Evolutionary conservation across 2,888 invertebrate genomes (phyloP).

Genomic region (Mantis religiosa): DNA sequence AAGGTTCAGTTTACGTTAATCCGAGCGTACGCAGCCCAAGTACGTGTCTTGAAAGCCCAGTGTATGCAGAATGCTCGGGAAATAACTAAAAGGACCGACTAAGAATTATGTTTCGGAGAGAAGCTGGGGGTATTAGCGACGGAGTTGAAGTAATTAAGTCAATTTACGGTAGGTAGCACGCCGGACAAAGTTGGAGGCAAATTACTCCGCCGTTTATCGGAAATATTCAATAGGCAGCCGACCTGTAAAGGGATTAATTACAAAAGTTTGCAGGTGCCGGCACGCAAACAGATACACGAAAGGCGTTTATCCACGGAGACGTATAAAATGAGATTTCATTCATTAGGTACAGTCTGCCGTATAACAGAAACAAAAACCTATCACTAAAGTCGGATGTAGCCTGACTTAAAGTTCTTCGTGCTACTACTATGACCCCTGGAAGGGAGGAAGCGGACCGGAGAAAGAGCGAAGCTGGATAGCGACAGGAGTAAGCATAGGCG

Average conservation of each 20-base stretch:
- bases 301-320: not conserved
- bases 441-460: too few relatives aligned
- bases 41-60: not conserved
- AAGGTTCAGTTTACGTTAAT: too few relatives aligned
- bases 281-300: not conserved
- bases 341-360: too few relatives aligned
- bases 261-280: not conserved
- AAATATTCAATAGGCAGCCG: not conserved
- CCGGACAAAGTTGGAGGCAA: not conserved
- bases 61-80: not conserved
- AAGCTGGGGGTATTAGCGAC: not conserved
- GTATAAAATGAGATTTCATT: not conserved
- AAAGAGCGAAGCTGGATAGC: too few relatives aligned
- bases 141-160: not conserved
- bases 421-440: too few relatives aligned
- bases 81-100: not conserved
- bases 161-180: not conserved
- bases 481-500: too few relatives aligned
- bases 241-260: not conserved
- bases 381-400: too few relatives aligned
- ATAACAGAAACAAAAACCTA: too few relatives aligned
- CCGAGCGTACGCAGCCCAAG: not conserved
- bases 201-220: not conserved
- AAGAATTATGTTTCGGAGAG: not conserved
- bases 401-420: too few relatives aligned